These are phyloP conservation scores for Castor canadensis DNA, from an alignment of 2,113 vertebrate genomes.

Conservation along the genomic window DNA sequence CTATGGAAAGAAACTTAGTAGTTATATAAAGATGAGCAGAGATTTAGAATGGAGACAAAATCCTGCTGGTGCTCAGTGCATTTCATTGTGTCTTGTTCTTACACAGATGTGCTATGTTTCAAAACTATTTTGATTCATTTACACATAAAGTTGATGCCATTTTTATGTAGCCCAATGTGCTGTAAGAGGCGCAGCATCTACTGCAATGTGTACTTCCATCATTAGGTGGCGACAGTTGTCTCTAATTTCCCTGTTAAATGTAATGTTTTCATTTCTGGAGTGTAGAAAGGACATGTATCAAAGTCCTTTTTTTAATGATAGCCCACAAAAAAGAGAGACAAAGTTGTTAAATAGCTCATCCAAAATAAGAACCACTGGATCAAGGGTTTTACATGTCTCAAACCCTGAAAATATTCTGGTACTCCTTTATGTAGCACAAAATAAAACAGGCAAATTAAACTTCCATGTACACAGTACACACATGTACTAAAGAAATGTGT, in stretches of 20 bases:
- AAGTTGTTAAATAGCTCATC: neutral
- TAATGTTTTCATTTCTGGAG: neutral
- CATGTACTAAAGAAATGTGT: neutral
- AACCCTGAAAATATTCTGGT: neutral
- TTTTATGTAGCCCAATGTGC: neutral
- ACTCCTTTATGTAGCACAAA: neutral
- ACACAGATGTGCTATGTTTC: neutral
- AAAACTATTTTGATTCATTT: neutral
- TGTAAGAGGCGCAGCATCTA: neutral
- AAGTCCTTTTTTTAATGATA: neutral
- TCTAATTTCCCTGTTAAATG: too few species aligned
- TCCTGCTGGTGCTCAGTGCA: too few species aligned
- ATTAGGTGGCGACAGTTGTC: constrained; percentile 57
- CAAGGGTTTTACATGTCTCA: neutral
- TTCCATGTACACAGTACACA: neutral
- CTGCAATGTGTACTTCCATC: constrained; percentile 5
- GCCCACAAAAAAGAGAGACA: neutral
- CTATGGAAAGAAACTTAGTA: neutral
- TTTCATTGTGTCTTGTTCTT: too few species aligned
- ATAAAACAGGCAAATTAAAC: neutral
- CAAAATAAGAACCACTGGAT: neutral
- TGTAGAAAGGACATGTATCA: neutral
- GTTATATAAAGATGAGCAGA: neutral
- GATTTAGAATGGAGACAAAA: neutral
- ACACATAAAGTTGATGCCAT: neutral